Conservation (phyloP, 2,797 vertebrate genomes). For the Cossypha heuglini region DNA sequence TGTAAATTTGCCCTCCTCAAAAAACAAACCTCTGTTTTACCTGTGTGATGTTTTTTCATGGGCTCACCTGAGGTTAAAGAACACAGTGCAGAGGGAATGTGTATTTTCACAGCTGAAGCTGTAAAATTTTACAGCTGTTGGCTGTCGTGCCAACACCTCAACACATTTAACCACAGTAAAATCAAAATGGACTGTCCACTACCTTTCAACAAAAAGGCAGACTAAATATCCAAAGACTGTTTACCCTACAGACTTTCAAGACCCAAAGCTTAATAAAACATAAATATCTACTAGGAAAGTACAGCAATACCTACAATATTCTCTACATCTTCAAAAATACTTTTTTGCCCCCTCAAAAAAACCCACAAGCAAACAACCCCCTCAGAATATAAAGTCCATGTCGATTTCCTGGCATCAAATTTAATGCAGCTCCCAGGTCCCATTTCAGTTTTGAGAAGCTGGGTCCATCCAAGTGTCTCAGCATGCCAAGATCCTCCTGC, state of each 20-base stretch:
- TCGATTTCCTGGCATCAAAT: not conserved
- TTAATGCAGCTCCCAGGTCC: not conserved
- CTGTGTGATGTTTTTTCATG: too few species aligned
- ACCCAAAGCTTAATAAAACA: not conserved
- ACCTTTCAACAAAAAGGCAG: not conserved
- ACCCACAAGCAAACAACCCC: not conserved
- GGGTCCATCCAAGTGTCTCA: not conserved
- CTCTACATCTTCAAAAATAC: not conserved
- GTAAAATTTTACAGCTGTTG: not conserved
- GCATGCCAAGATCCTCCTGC: not conserved
- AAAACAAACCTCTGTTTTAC: not conserved
- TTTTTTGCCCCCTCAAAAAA: fast-evolving
- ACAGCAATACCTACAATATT: not conserved
- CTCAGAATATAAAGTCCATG: not conserved
- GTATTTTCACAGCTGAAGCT: not conserved
- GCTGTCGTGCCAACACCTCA: not conserved
- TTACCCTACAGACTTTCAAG: not conserved
- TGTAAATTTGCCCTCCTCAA: not conserved
- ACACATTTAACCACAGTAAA: not conserved
- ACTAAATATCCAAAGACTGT: not conserved
- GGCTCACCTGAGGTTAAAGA: not conserved
- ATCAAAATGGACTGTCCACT: not conserved
- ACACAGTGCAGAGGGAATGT: not conserved
- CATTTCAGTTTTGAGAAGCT: not conserved
- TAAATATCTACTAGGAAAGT: not conserved